These are phyloP conservation scores for Noctilio leporinus DNA, from an alignment of 2,113 vertebrate species.

Conservation along the genomic window DNA sequence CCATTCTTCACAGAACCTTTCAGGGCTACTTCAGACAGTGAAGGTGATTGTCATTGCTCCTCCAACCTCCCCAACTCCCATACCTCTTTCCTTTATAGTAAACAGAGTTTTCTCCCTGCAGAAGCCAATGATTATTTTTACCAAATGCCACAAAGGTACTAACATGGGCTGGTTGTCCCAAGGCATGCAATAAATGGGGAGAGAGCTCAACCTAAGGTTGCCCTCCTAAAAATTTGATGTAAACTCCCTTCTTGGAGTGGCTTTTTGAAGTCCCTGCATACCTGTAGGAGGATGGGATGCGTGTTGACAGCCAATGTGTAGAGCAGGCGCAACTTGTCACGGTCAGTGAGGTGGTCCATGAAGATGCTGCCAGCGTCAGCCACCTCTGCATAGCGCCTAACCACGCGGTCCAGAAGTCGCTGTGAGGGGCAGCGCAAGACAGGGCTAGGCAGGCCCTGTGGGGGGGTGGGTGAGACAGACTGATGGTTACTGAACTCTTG, in stretches of 20 bases:
- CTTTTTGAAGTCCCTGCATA: slow-evolving; percentile 8
- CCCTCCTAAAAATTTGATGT: not conserved
- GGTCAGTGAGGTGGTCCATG: slow-evolving; percentile 86
- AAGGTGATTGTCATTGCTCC: not conserved
- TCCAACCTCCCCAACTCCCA: not conserved
- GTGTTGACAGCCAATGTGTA: slow-evolving; percentile 86
- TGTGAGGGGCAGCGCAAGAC: slow-evolving; percentile 86
- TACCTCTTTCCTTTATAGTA: not conserved
- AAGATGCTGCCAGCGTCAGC: slow-evolving; percentile 85
- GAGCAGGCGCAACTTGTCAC: slow-evolving; percentile 84
- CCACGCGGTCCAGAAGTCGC: slow-evolving; percentile 85
- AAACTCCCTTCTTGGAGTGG: not conserved
- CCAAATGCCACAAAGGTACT: not conserved
- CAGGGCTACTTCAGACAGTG: not conserved
- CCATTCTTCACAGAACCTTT: not conserved
- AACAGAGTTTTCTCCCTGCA: not conserved
- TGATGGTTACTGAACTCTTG: not conserved
- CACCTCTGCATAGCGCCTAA: slow-evolving; percentile 86
- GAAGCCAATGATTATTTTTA: not conserved
- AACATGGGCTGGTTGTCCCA: not conserved
- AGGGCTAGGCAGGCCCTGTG: slow-evolving; percentile 81
- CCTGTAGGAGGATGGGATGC: slow-evolving; percentile 86
- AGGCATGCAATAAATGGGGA: not conserved
- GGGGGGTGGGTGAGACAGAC: not conserved
- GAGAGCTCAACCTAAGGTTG: not conserved